Evolutionary conservation across 2,888 invertebrate species (phyloP).

Genomic region (Drosophila nr. perissopoda): DNA sequence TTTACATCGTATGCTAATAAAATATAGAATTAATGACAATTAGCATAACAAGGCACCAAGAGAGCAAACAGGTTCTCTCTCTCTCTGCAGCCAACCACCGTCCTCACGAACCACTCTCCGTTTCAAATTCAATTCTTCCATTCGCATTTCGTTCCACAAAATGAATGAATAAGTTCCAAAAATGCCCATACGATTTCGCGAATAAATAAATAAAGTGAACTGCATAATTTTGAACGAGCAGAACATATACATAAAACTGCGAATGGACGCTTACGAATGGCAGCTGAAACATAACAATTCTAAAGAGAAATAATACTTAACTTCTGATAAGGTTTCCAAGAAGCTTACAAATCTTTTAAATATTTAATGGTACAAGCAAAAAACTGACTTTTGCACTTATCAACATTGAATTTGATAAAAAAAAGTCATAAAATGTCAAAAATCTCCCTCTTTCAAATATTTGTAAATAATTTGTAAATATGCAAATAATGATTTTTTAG

Average conservation of each 20-base stretch:
- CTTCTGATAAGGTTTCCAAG: not conserved
- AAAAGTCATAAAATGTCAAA: not conserved
- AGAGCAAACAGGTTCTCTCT: conserved; percentile 42
- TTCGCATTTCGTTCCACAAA: conserved; percentile 20
- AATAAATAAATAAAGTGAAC: not conserved
- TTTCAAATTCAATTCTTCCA: not conserved
- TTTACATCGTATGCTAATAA: conserved; percentile 15
- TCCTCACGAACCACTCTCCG: not conserved
- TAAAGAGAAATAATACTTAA: not conserved
- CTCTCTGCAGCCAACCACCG: not conserved
- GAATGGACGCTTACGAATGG: fast-evolving
- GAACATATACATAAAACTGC: not conserved
- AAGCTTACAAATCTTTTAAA: not conserved
- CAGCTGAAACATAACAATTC: not conserved
- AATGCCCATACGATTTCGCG: not conserved
- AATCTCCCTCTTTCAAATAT: not conserved
- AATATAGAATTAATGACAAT: conserved; percentile 63
- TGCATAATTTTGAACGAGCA: conserved; percentile 8
- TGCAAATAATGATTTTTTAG: not conserved
- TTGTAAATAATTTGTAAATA: not conserved
- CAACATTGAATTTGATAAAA: not conserved
- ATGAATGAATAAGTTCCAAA: conserved; percentile 6
- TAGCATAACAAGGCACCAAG: conserved; percentile 37
- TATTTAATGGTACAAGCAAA: not conserved
- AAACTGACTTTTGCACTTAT: not conserved